Evolutionary conservation across 2,797 vertebrate genomes (phyloP), one percentile per base, ranked within the genome.

Genomic region (Xerus rutilus): DNA sequence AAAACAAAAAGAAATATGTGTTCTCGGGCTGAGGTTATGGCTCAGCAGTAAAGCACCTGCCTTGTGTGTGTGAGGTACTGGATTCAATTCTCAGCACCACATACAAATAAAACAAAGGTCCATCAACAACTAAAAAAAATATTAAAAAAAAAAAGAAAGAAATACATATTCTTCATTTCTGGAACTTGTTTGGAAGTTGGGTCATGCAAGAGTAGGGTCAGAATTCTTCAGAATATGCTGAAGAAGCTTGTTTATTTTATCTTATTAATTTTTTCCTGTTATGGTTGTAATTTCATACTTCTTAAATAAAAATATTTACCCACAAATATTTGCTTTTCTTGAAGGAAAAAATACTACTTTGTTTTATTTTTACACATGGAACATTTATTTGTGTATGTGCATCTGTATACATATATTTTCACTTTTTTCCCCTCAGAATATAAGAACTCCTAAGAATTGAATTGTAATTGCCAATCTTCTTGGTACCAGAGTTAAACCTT

Each of bases 241-340:
- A 82, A 86, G 47, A 28, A 52, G 14, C 21, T 57, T 54, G 13
- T 54, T 54, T 57, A 21, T 21, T 57, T 57, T 57, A 57, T 21
- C 39, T 57, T 52, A 52, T 4, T 35, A 30, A 57, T 95, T 28
- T 64, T 93, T 92, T 86, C 86, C 12, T 97, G 64, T 13, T 76
- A 2, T 92, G 70, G 3, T 96, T 98, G 45, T 96, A 83, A 54
- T 97, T 96, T 94, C 85, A 97, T 93, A 96, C 94, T 47, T 96
- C 98, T 98, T 98, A 97, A 98, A 96, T 97, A 98, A 98, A 98
- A 98, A 92, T 97, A 45, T 79, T 81, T 94, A 86, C 93, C 94
- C 94, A 93, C 95, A 98, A 91, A 95, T 98, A 97, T 98, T 98
- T 95, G n/a, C 97, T 98, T 4, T 97, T 97, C 96, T 73, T 97